These are phyloP conservation scores for Gadopsis marmoratus DNA, from an alignment of 2,797 vertebrate species.

Conservation along the genomic window DNA sequence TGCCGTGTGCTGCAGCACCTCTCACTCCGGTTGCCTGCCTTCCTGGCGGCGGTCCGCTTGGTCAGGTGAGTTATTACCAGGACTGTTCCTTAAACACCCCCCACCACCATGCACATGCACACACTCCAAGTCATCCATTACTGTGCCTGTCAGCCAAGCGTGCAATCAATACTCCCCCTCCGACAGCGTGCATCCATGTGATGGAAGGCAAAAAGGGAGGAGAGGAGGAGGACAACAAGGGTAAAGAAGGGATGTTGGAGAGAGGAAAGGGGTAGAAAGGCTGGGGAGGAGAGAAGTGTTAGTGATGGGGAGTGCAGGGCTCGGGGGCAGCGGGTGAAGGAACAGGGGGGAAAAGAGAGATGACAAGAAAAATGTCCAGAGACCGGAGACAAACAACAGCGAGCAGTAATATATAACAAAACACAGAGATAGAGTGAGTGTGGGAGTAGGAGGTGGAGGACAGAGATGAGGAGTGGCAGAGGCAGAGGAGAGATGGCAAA, in stretches of 20 bases:
- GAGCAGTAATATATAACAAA: slow-evolving; percentile 73
- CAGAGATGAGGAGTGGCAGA: slow-evolving; percentile 78
- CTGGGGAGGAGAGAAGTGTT: slow-evolving; percentile 37
- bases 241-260: slow-evolving; percentile 49
- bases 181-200: slow-evolving; percentile 73
- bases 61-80: slow-evolving; percentile 81
- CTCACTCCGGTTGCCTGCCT: slow-evolving; percentile 53
- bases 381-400: slow-evolving; percentile 72
- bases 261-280: slow-evolving; percentile 20
- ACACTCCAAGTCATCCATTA: slow-evolving; percentile 73
- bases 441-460: slow-evolving; percentile 80
- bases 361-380: slow-evolving; percentile 73
- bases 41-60: slow-evolving; percentile 56
- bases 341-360: slow-evolving; percentile 62
- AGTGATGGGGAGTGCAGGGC: slow-evolving; percentile 50
- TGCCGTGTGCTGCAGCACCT: slow-evolving; percentile 36
- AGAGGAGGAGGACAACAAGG: slow-evolving; percentile 55
- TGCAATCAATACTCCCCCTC: slow-evolving; percentile 82
- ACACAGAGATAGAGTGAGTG: slow-evolving; percentile 72
- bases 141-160: slow-evolving; percentile 79
- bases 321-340: slow-evolving; percentile 62
- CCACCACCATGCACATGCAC: slow-evolving; percentile 26
- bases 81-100: slow-evolving; percentile 63
- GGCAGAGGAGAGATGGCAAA: slow-evolving; percentile 71
- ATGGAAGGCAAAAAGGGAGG: slow-evolving; percentile 69